phyloP scores from a whole-genome alignment of 1,140 invertebrate species.

The Apolygus lucorum region DNA sequence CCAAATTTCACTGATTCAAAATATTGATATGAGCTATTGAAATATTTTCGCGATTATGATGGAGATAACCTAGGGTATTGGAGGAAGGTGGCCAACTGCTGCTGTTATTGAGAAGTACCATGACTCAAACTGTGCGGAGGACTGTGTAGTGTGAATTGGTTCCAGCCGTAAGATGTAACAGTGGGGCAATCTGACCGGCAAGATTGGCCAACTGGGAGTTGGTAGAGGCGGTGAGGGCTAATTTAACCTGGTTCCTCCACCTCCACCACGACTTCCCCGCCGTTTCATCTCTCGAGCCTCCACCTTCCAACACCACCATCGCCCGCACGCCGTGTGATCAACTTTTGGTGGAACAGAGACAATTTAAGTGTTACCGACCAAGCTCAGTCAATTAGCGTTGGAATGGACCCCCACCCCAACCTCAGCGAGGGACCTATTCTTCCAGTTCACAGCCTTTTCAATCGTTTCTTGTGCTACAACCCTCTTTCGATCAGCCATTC shows the following conservation, averaged over 20 bases:
- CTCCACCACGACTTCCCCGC: neutral
- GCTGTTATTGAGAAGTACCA: no score
- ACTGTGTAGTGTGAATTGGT: no score
- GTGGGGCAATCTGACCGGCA: neutral
- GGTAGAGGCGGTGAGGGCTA: neutral
- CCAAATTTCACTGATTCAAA: no score
- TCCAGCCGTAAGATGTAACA: neutral
- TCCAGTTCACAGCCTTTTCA: neutral
- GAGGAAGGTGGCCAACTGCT: no score
- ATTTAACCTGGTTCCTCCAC: neutral
- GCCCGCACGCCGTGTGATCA: neutral
- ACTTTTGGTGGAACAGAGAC: constrained; percentile 2
- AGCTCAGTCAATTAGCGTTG: constrained; percentile 2
- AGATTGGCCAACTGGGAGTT: constrained; percentile 12
- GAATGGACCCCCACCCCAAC: neutral
- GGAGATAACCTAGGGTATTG: no score
- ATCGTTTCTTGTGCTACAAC: constrained; percentile 11
- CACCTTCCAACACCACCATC: neutral
- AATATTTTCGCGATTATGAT: no score
- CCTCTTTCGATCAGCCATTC: no score
- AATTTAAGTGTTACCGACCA: constrained; percentile 8
- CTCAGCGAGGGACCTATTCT: neutral
- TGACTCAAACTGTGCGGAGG: no score
- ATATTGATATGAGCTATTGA: no score
- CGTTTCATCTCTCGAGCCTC: neutral